Conservation (phyloP, 92 coral and sea anemone species). For the Siderastrea siderea region DNA sequence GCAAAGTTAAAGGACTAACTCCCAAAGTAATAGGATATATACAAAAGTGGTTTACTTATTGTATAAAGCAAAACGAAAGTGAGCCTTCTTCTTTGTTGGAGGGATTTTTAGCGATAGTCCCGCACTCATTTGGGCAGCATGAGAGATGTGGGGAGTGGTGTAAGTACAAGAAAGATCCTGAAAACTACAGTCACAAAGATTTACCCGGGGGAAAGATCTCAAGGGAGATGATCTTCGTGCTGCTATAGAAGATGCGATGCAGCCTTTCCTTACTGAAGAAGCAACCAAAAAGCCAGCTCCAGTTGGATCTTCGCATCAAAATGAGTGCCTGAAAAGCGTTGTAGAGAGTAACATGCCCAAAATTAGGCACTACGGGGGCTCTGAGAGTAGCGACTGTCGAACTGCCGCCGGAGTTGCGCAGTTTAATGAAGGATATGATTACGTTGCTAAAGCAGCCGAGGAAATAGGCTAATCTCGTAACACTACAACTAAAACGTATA, state of each 20-base stretch:
- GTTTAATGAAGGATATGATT: conserved; percentile 44
- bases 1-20: conserved; percentile 37
- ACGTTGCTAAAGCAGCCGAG: conserved; percentile 1
- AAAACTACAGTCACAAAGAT: conserved; percentile 28
- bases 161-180: conserved; percentile 33
- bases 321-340: conserved; percentile 48
- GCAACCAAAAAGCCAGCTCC: conserved; percentile 39
- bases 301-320: conserved; percentile 31
- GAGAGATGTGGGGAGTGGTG: conserved; percentile 51
- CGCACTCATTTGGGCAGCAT: conserved; percentile 65
- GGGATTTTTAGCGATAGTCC: conserved; percentile 36
- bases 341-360: conserved; percentile 54
- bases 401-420: conserved; percentile 44
- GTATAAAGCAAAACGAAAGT: conserved; percentile 53
- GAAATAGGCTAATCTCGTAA: conserved; percentile 13
- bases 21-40: conserved; percentile 25
- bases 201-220: background rate
- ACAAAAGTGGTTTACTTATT: conserved; percentile 55
- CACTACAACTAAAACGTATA: conserved; percentile 1
- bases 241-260: conserved; percentile 29
- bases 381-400: background rate
- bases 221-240: conserved; percentile 20
- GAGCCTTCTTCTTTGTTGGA: conserved; percentile 12
- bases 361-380: conserved; percentile 55
- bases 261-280: conserved; percentile 34